Evolutionary conservation across 2,113 vertebrate genomes (phyloP).

Genomic region (Uria lomvia): DNA sequence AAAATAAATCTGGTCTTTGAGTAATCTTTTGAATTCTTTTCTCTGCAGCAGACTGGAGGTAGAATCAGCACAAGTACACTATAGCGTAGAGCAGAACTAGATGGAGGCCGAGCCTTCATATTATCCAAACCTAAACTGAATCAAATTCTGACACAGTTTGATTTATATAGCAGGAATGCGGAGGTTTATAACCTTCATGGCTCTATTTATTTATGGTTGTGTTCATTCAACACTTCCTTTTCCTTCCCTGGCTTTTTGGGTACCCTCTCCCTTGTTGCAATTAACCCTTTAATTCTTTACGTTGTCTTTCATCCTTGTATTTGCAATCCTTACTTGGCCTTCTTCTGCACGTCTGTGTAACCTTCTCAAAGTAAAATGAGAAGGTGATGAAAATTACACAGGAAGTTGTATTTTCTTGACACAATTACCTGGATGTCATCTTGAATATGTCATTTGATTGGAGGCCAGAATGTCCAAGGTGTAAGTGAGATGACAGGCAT

Average conservation of each 20-base stretch:
- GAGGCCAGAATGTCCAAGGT: not conserved
- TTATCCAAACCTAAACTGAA: not conserved
- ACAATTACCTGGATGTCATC: not conserved
- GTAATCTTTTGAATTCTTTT: not conserved
- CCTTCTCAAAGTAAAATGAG: not conserved
- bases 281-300: not conserved
- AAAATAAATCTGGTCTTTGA: not conserved
- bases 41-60: not conserved
- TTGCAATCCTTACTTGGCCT: not conserved
- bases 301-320: not conserved
- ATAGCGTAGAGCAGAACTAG: not conserved
- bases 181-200: not conserved
- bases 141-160: not conserved
- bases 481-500: not conserved
- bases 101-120: not conserved
- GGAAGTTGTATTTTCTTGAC: not conserved
- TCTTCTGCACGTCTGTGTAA: not conserved
- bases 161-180: not conserved
- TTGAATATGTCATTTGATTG: not conserved
- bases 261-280: not conserved
- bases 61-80: not conserved
- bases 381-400: not conserved
- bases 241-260: not conserved
- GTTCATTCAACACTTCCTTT: not conserved
- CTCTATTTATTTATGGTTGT: not conserved